A percentile compares a stretch with the other conserved stretches of the same genome.
Evolutionary conservation across 2,888 invertebrate genomes (phyloP).

Genomic region (Patella depressa): DNA sequence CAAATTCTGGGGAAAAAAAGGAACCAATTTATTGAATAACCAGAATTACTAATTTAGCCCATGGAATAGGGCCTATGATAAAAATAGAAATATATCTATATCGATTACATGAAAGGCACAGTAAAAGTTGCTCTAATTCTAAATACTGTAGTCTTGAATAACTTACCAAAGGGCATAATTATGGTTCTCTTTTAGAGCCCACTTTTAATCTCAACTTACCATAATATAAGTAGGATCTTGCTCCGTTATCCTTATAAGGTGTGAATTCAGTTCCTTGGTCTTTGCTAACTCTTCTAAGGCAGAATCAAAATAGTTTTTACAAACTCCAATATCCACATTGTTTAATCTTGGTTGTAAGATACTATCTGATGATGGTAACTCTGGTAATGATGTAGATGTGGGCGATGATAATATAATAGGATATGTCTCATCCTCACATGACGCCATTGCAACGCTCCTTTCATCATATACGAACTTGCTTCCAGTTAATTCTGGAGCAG

Average conservation of each 20-base stretch:
- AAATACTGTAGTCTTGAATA: too few relatives aligned
- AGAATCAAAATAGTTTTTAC: slow-evolving; percentile 37
- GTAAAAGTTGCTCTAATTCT: too few relatives aligned
- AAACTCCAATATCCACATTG: slow-evolving; percentile 29
- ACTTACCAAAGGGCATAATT: too few relatives aligned
- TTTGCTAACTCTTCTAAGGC: slow-evolving; percentile 41
- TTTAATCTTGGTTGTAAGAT: neutral
- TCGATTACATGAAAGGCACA: too few relatives aligned
- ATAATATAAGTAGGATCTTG: slow-evolving; percentile 14
- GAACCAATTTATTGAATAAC: too few relatives aligned
- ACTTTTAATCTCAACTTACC: neutral
- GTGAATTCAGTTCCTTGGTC: slow-evolving; percentile 31
- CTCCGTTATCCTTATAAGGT: slow-evolving; percentile 12
- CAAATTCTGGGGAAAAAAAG: too few relatives aligned
- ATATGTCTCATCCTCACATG: neutral
- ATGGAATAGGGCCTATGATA: too few relatives aligned
- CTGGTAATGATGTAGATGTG: neutral
- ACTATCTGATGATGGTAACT: neutral
- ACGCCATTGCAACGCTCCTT: neutral
- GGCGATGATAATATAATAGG: neutral
- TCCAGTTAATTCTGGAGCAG: neutral
- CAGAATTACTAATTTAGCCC: too few relatives aligned
- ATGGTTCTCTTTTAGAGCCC: too few relatives aligned
- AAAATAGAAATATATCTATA: too few relatives aligned
- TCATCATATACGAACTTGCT: neutral